Base-by-base conservation (phyloP, 2,888 invertebrate species). In the Eristalinus aeneus region DNA sequence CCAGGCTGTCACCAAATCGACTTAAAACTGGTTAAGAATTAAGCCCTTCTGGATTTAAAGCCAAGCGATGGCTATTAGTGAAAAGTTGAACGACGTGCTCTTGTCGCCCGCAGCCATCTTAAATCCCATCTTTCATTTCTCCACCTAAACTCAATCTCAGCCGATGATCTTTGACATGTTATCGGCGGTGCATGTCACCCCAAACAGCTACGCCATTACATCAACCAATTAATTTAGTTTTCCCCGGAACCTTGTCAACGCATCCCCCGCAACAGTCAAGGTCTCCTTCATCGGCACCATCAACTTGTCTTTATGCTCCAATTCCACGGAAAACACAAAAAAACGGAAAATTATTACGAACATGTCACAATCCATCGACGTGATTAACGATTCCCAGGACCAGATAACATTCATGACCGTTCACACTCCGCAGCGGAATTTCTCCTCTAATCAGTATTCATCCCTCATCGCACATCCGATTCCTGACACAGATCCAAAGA, bases 381-480 rank as follows among this genome's bases (percentile, higher is more conserved):
- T 76, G 80, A 73, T 68, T 73, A 85, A 81, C 72, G 85, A 85
- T 85, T 80, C 39, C 72, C 67, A 11, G 39, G 68, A 68, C 46
- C 31, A 81, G 76, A 81, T 85, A 81, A 76, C 80, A 85, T 81
- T 76, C 72, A 76, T 60, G 83, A 61, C 36, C 65, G 54, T 79
- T 79, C 85, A 76, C 85, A 85, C 76, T 69, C 39, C 81, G 75
- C 71, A 23, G n/a, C 53, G 46, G 64, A 69, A 64, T 73, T 11
- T 39, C 12, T 61, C 67, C 34, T 76, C 76, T 81, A 81, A 81
- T 85, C 85, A 85, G 68, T 76, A 85, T 85, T 85, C 85, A 85
- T 85, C 76, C 81, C 81, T 69, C 85, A 81, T 85, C 81, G 85
- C 76, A 85, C 73, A 81, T 85, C 81, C 85, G 85, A 76, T 76